Evolutionary conservation across 2,797 vertebrate genomes (phyloP).

Genomic region (Ambastaia sidthimunki): DNA sequence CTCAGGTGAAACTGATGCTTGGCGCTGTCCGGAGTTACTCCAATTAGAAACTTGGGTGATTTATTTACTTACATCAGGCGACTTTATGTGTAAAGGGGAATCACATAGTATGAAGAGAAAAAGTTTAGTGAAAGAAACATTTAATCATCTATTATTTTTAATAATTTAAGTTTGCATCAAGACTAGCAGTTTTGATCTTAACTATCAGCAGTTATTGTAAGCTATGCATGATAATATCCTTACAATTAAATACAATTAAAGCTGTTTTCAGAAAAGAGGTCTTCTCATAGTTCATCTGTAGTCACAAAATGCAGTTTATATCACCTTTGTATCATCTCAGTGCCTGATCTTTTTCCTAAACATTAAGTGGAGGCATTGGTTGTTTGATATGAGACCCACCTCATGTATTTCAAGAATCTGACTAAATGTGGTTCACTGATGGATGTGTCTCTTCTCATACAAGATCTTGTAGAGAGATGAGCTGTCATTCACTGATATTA

Average conservation of each 20-base stretch:
- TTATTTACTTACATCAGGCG: not conserved
- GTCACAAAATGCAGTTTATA: slow-evolving; percentile 1
- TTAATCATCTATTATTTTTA: not conserved
- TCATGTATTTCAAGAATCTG: not conserved
- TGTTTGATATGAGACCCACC: not conserved
- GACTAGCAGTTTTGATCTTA: not conserved
- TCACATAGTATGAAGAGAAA: not conserved
- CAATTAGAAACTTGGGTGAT: not conserved
- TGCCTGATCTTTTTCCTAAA: not conserved
- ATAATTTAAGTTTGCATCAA: not conserved
- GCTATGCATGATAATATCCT: not conserved
- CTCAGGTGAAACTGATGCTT: slow-evolving; percentile 9
- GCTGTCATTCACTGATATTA: slow-evolving; percentile 36
- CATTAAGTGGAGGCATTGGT: not conserved
- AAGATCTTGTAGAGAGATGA: slow-evolving; percentile 11
- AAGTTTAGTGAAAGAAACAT: not conserved
- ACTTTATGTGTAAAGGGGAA: not conserved
- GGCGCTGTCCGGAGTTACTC: not conserved
- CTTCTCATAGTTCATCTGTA: not conserved
- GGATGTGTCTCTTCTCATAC: not conserved
- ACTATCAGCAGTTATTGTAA: not conserved
- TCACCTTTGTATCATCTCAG: not conserved
- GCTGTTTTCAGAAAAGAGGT: not conserved
- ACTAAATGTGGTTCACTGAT: not conserved
- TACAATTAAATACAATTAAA: not conserved